These are phyloP conservation scores for Blastomussa wellsi DNA, from an alignment of 92 coral and sea anemone genomes.

Conservation along the genomic window DNA sequence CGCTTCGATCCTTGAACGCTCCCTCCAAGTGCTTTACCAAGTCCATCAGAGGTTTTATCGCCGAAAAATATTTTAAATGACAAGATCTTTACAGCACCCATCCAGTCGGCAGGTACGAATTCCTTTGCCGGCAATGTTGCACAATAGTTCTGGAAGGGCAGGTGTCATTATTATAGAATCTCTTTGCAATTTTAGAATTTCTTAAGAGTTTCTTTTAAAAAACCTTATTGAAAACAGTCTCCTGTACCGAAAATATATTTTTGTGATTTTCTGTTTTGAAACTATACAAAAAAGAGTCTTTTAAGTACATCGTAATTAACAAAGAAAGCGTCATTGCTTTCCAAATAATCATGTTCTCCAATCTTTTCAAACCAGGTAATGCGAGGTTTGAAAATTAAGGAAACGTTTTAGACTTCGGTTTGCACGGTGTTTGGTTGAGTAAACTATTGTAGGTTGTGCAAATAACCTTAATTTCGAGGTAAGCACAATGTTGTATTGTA, in stretches of 20 bases:
- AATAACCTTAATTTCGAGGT: not conserved
- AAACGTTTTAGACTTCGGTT: not conserved
- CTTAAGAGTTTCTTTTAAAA: not conserved
- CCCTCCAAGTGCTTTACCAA: not conserved
- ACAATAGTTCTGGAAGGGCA: conserved; percentile 1
- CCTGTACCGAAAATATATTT: not conserved
- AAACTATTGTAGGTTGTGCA: not conserved
- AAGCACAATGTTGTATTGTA: not conserved
- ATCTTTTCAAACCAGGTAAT: not conserved
- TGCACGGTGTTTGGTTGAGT: not conserved
- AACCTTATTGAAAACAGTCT: not conserved
- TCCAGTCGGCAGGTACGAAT: conserved; percentile 4
- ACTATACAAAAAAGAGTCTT: not conserved
- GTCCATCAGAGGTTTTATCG: not conserved
- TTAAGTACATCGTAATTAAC: not conserved
- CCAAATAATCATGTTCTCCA: not conserved
- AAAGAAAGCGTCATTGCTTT: not conserved
- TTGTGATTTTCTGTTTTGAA: not conserved
- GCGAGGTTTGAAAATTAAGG: not conserved
- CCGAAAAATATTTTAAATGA: not conserved
- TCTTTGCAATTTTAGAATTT: not conserved
- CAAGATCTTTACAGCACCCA: not conserved
- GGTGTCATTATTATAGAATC: conserved; percentile 13
- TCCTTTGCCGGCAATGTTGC: conserved; percentile 4
- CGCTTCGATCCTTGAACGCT: not conserved